These are phyloP conservation scores for Syngnathus floridae DNA, from an alignment of 2,113 vertebrate species.

Conservation along the genomic window DNA sequence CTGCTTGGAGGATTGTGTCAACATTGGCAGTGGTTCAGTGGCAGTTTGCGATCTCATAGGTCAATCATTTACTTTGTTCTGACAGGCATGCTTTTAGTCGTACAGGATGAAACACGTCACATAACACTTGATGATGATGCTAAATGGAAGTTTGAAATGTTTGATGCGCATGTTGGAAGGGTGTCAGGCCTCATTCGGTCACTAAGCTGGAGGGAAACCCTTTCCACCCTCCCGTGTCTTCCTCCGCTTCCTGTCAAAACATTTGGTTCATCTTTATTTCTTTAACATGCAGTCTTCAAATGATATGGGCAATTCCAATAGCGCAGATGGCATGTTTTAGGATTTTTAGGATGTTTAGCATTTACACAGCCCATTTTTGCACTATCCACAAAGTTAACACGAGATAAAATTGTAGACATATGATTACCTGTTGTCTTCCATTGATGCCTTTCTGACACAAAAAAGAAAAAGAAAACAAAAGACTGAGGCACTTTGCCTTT, in stretches of 20 bases:
- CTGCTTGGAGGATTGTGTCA: conserved; percentile 30
- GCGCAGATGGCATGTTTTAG: no score
- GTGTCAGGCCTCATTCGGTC: conserved; percentile 24
- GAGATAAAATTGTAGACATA: no score
- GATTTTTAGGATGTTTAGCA: no score
- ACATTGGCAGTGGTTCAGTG: background rate
- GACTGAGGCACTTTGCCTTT: no score
- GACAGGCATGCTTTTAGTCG: conserved; percentile 3
- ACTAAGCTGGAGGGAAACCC: conserved; percentile 14
- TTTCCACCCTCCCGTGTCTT: conserved; percentile 36
- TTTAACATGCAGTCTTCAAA: conserved; percentile 13
- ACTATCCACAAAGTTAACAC: no score
- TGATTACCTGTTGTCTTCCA: no score
- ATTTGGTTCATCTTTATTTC: conserved; percentile 8
- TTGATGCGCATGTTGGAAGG: conserved; percentile 8
- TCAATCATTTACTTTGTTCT: background rate
- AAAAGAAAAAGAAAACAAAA: no score
- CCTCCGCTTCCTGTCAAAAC: conserved; percentile 42
- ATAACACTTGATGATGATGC: background rate
- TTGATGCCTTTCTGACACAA: background rate
- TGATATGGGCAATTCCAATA: background rate
- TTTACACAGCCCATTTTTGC: no score
- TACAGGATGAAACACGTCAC: background rate
- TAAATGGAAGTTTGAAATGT: background rate
- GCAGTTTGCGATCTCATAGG: background rate